These are phyloP conservation scores for Meriones unguiculatus DNA, from an alignment of 2,113 vertebrate genomes.

Conservation along the genomic window DNA sequence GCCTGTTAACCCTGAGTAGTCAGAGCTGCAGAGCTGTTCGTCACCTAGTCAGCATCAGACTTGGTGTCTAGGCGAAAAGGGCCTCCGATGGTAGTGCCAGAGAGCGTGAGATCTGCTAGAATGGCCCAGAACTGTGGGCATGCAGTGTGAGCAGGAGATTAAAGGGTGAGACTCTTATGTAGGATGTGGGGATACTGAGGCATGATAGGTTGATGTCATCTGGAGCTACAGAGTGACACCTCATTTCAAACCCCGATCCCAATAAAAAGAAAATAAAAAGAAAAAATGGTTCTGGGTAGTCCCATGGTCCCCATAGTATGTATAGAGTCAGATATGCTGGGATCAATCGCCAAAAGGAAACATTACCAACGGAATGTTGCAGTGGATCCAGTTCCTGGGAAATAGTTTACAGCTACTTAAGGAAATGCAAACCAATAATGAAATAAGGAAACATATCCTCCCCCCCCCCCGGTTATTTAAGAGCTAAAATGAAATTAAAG, in stretches of 20 bases:
- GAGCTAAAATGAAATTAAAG: conserved; percentile 10
- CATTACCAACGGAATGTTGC: neutral
- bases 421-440: neutral
- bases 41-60: no score
- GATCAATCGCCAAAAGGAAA: neutral
- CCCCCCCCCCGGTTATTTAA: neutral
- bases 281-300: neutral
- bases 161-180: neutral
- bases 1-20: neutral
- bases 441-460: neutral
- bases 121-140: neutral
- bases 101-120: neutral
- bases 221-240: neutral
- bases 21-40: neutral
- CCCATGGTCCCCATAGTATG: neutral
- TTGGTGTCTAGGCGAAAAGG: neutral
- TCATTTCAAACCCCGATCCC: neutral
- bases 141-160: neutral
- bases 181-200: neutral
- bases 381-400: neutral
- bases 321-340: neutral
- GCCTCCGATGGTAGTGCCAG: neutral
- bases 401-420: neutral
- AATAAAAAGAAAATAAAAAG: neutral
- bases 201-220: neutral